phyloP scores from a whole-genome alignment of 2,113 vertebrate species.

The Xiphophorus hellerii region DNA sequence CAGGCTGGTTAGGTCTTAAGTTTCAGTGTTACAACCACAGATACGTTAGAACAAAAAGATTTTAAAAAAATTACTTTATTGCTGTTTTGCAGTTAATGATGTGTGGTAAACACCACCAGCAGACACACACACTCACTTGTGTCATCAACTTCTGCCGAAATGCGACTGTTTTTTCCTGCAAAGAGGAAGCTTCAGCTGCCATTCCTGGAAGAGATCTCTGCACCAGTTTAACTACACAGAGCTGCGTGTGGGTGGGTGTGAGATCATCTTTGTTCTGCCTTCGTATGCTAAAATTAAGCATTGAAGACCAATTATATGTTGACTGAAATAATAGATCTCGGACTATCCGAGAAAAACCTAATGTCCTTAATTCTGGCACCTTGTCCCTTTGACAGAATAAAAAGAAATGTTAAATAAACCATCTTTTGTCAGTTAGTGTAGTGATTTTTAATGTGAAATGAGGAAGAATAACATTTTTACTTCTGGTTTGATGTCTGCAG shows the following conservation, averaged over 20 bases:
- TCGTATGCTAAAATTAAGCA: background rate
- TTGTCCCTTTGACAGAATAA: background rate
- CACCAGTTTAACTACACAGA: slow-evolving; percentile 26
- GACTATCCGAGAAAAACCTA: background rate
- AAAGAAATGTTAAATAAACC: background rate
- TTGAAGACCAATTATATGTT: background rate
- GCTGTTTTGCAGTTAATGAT: slow-evolving; percentile 5
- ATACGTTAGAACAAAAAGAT: background rate
- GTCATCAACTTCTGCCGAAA: slow-evolving; percentile 56
- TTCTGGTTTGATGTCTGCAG: background rate
- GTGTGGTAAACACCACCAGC: slow-evolving; percentile 19
- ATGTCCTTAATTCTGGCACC: background rate
- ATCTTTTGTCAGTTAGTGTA: background rate
- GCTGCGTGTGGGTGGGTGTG: background rate
- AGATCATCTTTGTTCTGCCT: slow-evolving; percentile 1
- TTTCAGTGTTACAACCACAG: background rate
- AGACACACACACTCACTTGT: slow-evolving; percentile 9
- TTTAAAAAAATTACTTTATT: background rate
- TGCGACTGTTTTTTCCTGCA: slow-evolving; percentile 49
- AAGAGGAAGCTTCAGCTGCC: slow-evolving; percentile 58
- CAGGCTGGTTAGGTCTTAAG: slow-evolving; percentile 10
- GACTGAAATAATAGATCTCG: background rate
- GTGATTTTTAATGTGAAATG: background rate
- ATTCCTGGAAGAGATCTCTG: slow-evolving; percentile 61
- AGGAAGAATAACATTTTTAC: background rate